Evolutionary conservation across 2,888 invertebrate genomes (phyloP), one percentile per base, ranked within the genome.

Genomic region (Xestia rhomboidea): DNA sequence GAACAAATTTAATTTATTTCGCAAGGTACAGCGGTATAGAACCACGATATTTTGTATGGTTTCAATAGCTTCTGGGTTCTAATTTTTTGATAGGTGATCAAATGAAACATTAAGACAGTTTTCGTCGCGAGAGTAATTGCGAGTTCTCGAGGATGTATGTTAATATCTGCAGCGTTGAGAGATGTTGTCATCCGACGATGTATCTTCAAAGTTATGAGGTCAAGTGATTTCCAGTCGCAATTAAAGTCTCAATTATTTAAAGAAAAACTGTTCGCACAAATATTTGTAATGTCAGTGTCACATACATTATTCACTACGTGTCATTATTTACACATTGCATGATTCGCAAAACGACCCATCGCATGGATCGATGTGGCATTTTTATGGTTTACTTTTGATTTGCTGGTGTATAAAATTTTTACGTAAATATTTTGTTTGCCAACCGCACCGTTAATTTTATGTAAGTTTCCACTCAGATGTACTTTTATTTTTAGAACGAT

Each of bases 321-420:
- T 89, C 89, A 90, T 90, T 91, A 91, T 91, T 90, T 90, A 88
- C 89, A 91, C 91, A 88, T 91, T 91, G 92, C 90, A 90, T 90
- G 91, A 89, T 88, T 86, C 83, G 86, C 81, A 87, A 84, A 84
- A 85, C 86, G 88, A 91, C 89, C 90, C 91, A 90, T 92, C 91
- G 93, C 93, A 93, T 93, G 93, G 86, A 91, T 90, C 90, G 90
- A 91, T 91, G 92, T 90, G 91, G 87, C 85, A 87, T 87, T 88
- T 87, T 84, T 79, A 79, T 87, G 75, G 83, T 91, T 88, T 79
- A 85, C 86, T 86, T 89, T 91, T 90, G 89, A 88, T 88, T 91
- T 89, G 89, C 83, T 86, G 89, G 83, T 90, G 84, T 86, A 83
- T 83, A 74, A 86, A 85, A 82, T 85, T 88, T 87, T 88, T 88